A percentile compares a stretch with the other conserved stretches of the same genome.
phyloP scores from a whole-genome alignment of 1,140 invertebrate genomes.

The Macrotrachela quadricornifera region DNA sequence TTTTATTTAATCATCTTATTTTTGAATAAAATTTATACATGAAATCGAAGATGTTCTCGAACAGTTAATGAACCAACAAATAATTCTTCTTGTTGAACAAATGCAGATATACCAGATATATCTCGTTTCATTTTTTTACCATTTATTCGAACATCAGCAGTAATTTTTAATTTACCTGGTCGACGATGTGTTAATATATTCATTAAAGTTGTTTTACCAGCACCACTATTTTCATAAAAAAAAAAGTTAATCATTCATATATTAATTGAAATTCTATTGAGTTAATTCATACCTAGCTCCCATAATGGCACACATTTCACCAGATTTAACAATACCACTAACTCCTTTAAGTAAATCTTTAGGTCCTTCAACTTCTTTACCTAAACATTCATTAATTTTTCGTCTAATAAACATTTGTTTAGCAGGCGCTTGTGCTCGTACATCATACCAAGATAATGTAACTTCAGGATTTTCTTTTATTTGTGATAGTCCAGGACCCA shows the following conservation, averaged over 20 bases:
- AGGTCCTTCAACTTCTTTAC: no score
- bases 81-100: slow-evolving; percentile 62
- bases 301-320: slow-evolving; percentile 70
- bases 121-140: slow-evolving; percentile 16
- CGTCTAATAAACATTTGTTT: no score
- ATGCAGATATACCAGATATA: slow-evolving; percentile 58
- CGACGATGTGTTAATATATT: slow-evolving; percentile 64
- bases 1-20: not conserved
- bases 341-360: slow-evolving; percentile 27
- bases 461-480: no score
- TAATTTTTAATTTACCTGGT: slow-evolving; percentile 44
- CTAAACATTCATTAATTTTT: no score
- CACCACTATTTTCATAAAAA: slow-evolving; percentile 42
- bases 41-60: slow-evolving; percentile 35
- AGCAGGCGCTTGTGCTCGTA: no score
- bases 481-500: no score
- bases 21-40: slow-evolving; percentile 18
- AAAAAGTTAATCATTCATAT: not conserved
- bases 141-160: slow-evolving; percentile 39
- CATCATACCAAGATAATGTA: no score
- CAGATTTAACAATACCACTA: slow-evolving; percentile 60
- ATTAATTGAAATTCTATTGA: not conserved
- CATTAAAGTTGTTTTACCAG: slow-evolving; percentile 80
- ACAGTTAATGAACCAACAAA: slow-evolving; percentile 38
- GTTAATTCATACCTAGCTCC: slow-evolving; percentile 46